Conservation (phyloP, 1,140 invertebrate species). For the Drosophila repleta region DNA sequence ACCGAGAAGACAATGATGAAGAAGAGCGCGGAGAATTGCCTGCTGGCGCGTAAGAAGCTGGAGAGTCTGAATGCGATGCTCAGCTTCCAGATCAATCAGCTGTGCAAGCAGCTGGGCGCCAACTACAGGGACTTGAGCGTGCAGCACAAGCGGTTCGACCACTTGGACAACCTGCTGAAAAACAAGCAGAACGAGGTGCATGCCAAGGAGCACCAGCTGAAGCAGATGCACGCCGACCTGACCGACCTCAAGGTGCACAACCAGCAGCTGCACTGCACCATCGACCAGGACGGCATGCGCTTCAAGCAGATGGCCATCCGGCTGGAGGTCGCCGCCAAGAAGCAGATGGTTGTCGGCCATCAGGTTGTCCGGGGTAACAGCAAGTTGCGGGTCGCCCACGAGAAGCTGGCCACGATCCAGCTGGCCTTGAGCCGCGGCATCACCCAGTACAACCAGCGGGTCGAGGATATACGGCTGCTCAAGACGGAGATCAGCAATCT, state of each 20-base stretch:
- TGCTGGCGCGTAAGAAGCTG: conserved; percentile 87
- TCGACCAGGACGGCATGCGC: conserved; percentile 85
- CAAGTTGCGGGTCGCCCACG: conserved; percentile 88
- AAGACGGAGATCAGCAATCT: conserved; percentile 90
- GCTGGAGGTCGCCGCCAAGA: conserved; percentile 87
- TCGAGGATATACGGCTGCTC: conserved; percentile 91
- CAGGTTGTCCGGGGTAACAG: conserved; percentile 90
- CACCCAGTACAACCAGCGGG: conserved; percentile 87
- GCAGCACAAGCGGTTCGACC: conserved; percentile 84
- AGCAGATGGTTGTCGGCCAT: conserved; percentile 89
- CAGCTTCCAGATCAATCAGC: conserved; percentile 59
- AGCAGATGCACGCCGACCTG: conserved; percentile 84
- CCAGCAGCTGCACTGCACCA: conserved; percentile 79
- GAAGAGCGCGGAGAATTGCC: conserved; percentile 86
- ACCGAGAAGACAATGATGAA: conserved; percentile 86
- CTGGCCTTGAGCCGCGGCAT: conserved; percentile 87
- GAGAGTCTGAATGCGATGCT: conserved; percentile 85
- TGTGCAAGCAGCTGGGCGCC: conserved; percentile 29
- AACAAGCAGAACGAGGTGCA: conserved; percentile 85
- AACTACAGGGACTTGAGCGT: conserved; percentile 48
- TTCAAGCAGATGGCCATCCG: conserved; percentile 86
- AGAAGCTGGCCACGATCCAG: conserved; percentile 89
- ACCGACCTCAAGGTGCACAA: conserved; percentile 85
- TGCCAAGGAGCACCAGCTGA: conserved; percentile 70
- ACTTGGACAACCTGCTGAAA: conserved; percentile 88